Evolutionary conservation across 2,113 vertebrate genomes (phyloP).

Genomic region (Chlamydotis undulata): DNA sequence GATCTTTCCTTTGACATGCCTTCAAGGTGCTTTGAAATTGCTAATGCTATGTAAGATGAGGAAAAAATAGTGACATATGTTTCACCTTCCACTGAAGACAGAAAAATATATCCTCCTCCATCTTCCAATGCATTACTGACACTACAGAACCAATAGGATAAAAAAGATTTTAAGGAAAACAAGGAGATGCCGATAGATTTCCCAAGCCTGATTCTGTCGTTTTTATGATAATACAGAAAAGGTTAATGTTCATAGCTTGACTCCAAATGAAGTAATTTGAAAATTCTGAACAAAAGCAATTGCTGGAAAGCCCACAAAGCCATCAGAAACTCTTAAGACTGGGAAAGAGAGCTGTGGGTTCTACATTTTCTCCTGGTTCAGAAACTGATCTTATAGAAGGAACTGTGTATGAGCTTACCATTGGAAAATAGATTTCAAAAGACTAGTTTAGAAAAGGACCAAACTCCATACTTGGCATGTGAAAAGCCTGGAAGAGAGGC

Average conservation of each 20-base stretch:
- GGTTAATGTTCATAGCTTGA: background rate
- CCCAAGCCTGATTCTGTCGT: fast-evolving
- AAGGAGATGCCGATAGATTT: background rate
- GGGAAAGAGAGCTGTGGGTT: background rate
- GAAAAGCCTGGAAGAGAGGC: background rate
- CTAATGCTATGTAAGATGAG: background rate
- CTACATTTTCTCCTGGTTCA: background rate
- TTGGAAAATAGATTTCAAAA: background rate
- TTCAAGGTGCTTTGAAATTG: background rate
- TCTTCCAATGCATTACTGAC: background rate
- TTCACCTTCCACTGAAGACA: background rate
- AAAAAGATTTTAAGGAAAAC: background rate
- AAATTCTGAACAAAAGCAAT: background rate
- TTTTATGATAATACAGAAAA: background rate
- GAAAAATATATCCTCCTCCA: background rate
- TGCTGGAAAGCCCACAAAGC: background rate
- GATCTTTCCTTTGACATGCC: background rate
- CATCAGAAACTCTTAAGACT: background rate
- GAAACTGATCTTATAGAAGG: background rate
- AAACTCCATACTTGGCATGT: background rate
- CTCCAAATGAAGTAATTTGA: background rate
- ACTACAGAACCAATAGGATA: background rate
- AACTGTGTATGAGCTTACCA: background rate
- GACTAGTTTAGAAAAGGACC: background rate
- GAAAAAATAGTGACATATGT: background rate